These are phyloP conservation scores for Cephus cinctus DNA, from an alignment of 1,140 invertebrate genomes.

Conservation along the genomic window DNA sequence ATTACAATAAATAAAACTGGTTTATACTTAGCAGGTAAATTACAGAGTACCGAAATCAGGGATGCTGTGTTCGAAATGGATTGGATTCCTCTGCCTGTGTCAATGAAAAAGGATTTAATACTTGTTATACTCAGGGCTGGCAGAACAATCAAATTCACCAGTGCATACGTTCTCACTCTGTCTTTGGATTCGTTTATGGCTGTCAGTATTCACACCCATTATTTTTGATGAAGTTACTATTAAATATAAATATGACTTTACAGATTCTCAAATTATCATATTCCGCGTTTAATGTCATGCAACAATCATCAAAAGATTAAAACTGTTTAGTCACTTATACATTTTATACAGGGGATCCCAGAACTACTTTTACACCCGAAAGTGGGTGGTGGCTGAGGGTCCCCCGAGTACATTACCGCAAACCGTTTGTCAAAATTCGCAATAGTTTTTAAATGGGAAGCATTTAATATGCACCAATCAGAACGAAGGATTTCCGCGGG, in stretches of 20 bases:
- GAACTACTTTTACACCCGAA: too few species aligned
- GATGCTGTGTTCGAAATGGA: conserved; percentile 24
- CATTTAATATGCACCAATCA: too few species aligned
- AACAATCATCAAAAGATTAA: background rate
- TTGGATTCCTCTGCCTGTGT: conserved; percentile 20
- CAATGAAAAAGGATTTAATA: conserved; percentile 21
- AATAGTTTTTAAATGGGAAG: too few species aligned
- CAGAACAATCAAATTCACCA: conserved; percentile 32
- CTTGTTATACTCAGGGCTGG: conserved; percentile 19
- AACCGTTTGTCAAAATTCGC: too few species aligned
- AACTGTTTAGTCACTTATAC: too few species aligned
- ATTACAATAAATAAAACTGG: background rate
- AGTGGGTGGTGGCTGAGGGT: too few species aligned
- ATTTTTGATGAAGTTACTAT: too few species aligned
- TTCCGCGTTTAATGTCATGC: conserved; percentile 25
- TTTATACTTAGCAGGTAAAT: background rate
- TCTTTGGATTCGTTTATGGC: conserved; percentile 30
- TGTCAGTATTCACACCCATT: too few species aligned
- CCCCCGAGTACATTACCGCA: too few species aligned
- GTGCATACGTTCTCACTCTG: conserved; percentile 27
- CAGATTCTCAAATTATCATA: conserved; percentile 33
- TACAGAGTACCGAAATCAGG: conserved; percentile 26
- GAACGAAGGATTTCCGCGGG: too few species aligned
- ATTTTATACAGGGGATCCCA: too few species aligned
- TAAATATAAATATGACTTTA: conserved; percentile 2